These are phyloP conservation scores for Drosophila cognata DNA, from an alignment of 2,888 invertebrate species.

Conservation along the genomic window DNA sequence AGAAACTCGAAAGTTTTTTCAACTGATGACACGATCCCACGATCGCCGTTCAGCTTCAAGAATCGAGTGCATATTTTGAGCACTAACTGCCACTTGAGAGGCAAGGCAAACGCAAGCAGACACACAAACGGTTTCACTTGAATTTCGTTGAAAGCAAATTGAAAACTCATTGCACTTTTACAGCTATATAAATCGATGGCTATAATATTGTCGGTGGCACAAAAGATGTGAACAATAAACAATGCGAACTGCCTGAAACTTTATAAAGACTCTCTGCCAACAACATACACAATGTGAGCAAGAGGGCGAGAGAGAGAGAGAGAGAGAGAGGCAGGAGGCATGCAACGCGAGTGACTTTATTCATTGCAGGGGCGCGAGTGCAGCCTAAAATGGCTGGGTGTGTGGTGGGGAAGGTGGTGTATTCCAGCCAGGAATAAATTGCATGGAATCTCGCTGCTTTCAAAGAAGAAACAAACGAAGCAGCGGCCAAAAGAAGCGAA, in stretches of 20 bases:
- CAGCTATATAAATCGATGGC: slow-evolving; percentile 51
- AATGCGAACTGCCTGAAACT: slow-evolving; percentile 39
- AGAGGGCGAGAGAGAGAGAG: background rate
- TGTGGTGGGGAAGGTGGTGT: background rate
- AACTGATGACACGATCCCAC: slow-evolving; percentile 31
- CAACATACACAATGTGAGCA: background rate
- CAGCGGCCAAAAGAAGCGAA: slow-evolving; percentile 42
- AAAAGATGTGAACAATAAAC: slow-evolving; percentile 43
- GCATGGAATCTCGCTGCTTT: slow-evolving; percentile 33
- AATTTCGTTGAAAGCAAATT: slow-evolving; percentile 24
- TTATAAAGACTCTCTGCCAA: slow-evolving; percentile 31
- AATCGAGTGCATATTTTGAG: slow-evolving; percentile 12
- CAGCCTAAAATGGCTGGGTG: slow-evolving; percentile 3
- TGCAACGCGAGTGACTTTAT: background rate
- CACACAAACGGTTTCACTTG: slow-evolving; percentile 21
- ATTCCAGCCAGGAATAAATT: slow-evolving; percentile 9
- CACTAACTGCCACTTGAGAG: slow-evolving; percentile 4
- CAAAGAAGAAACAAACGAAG: slow-evolving; percentile 64
- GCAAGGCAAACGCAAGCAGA: background rate
- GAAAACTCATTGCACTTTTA: slow-evolving; percentile 43
- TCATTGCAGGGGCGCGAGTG: slow-evolving; percentile 34
- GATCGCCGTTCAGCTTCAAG: slow-evolving; percentile 5
- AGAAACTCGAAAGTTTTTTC: slow-evolving; percentile 7
- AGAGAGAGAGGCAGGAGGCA: background rate
- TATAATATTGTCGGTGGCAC: slow-evolving; percentile 47